phyloP scores from a whole-genome alignment of 2,888 invertebrate species.

The Cyclophora albipunctata region DNA sequence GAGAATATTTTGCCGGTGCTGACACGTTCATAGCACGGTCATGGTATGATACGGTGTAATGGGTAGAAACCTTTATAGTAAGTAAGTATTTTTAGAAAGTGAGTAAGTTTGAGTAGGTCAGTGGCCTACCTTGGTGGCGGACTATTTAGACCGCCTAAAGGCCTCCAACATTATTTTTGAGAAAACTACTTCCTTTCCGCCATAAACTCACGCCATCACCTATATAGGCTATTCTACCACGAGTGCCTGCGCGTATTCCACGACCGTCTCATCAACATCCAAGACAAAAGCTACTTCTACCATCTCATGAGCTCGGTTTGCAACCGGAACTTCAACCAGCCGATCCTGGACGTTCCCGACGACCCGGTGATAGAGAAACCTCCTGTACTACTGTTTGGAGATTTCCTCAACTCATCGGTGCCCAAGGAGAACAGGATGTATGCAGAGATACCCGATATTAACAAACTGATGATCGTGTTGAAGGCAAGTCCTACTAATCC shows the following conservation, averaged over 20 bases:
- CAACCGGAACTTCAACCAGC: conserved; percentile 76
- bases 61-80: too few species aligned
- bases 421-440: conserved; percentile 84
- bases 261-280: conserved; percentile 87
- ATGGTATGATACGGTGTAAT: too few species aligned
- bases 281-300: conserved; percentile 89
- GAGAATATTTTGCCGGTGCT: too few species aligned
- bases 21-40: too few species aligned
- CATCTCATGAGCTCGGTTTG: conserved; percentile 81
- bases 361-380: conserved; percentile 75
- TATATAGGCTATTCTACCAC: conserved; percentile 88
- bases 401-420: conserved; percentile 86
- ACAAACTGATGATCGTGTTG: conserved; percentile 81
- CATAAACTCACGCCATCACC: too few species aligned
- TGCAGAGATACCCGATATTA: conserved; percentile 85
- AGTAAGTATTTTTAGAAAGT: too few species aligned
- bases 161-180: too few species aligned
- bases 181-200: too few species aligned
- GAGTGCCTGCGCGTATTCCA: conserved; percentile 94
- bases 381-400: conserved; percentile 86
- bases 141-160: too few species aligned
- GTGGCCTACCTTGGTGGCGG: too few species aligned
- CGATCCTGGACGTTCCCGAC: conserved; percentile 77
- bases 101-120: too few species aligned
- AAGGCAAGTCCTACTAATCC: conserved; percentile 58